Evolutionary conservation across 2,797 vertebrate genomes (phyloP).

Genomic region (Hipposideros larvatus): DNA sequence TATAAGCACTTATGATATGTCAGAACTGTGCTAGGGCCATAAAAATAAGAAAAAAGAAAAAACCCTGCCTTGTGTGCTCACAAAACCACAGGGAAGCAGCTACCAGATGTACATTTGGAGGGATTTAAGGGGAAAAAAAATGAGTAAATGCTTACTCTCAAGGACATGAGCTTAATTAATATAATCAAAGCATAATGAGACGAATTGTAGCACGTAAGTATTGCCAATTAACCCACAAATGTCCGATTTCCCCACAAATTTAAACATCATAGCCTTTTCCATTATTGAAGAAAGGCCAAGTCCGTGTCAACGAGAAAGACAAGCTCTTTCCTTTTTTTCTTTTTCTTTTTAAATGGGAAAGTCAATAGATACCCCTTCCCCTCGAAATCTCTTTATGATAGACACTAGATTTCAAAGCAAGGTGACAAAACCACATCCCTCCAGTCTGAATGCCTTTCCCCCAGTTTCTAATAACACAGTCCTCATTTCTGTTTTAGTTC

Average conservation of each 20-base stretch:
- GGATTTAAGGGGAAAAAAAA: slow-evolving; percentile 51
- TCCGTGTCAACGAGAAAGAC: neutral
- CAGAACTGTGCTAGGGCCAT: neutral
- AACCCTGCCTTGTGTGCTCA: neutral
- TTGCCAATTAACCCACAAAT: slow-evolving; percentile 83
- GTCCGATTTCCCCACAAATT: slow-evolving; percentile 65
- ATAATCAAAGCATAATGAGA: slow-evolving; percentile 81
- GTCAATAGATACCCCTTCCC: neutral
- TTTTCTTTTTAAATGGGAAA: neutral
- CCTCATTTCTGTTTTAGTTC: neutral
- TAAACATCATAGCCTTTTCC: slow-evolving; percentile 65
- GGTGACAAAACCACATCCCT: neutral
- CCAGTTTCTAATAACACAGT: neutral
- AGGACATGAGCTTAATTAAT: slow-evolving; percentile 84
- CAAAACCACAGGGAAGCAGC: slow-evolving; percentile 30
- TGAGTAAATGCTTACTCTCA: slow-evolving; percentile 73
- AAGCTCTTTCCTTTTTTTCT: neutral
- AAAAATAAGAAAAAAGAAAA: neutral
- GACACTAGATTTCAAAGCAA: neutral
- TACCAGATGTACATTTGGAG: slow-evolving; percentile 67
- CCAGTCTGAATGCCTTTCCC: neutral
- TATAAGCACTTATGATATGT: neutral
- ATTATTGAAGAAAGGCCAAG: neutral
- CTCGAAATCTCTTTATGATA: neutral
- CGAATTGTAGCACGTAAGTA: slow-evolving; percentile 77